phyloP scores from a whole-genome alignment of 2,797 vertebrate genomes.

The Poecilia velifera region DNA sequence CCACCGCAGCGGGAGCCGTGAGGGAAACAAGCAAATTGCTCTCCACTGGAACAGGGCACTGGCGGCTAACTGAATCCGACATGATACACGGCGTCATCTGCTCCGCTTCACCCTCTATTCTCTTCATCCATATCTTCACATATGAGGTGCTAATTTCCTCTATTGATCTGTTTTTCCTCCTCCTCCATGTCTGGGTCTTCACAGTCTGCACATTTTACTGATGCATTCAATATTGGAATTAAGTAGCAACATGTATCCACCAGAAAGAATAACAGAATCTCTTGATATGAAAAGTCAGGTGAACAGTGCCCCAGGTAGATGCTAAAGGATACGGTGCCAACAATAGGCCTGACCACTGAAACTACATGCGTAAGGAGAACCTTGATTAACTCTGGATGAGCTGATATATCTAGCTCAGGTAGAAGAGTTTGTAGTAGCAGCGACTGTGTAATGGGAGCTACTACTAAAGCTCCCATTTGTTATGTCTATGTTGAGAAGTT shows the following conservation, averaged over 20 bases:
- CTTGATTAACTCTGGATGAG: background rate
- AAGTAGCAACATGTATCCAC: background rate
- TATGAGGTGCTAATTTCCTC: conserved; percentile 28
- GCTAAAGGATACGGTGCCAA: conserved; percentile 41
- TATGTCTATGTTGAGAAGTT: too few relatives aligned
- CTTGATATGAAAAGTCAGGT: background rate
- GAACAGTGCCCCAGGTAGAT: conserved; percentile 7
- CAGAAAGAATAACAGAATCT: background rate
- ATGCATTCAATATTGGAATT: background rate
- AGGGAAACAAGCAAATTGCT: conserved; percentile 74
- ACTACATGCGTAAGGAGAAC: background rate
- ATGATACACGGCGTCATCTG: conserved; percentile 39
- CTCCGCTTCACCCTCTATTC: conserved; percentile 12
- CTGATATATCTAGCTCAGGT: background rate
- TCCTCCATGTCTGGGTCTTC: background rate
- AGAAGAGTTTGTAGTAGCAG: background rate
- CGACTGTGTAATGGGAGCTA: too few relatives aligned
- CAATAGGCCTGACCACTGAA: background rate
- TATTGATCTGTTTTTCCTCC: conserved; percentile 24
- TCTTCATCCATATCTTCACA: conserved; percentile 24
- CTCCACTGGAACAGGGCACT: conserved; percentile 52
- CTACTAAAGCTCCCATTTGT: too few relatives aligned
- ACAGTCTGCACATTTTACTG: background rate
- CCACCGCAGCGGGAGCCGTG: conserved; percentile 47
- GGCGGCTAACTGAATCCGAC: conserved; percentile 55